Evolutionary conservation across 2,888 invertebrate species (phyloP).

Genomic region (Galerucella nymphaeae): DNA sequence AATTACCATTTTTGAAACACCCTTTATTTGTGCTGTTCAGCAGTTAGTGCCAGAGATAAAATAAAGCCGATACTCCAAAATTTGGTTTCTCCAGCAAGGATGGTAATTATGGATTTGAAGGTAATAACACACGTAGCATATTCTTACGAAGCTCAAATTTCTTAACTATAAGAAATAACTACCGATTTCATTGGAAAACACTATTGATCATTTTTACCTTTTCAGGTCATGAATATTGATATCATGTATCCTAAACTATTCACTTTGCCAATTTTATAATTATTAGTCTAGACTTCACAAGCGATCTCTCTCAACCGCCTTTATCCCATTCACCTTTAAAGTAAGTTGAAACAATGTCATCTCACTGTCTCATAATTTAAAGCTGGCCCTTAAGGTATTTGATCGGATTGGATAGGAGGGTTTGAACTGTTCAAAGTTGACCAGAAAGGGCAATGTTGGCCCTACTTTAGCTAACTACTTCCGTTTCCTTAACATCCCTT

Average conservation of each 20-base stretch:
- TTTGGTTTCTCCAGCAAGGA: no score
- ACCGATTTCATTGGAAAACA: no score
- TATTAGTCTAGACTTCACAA: conserved; percentile 19
- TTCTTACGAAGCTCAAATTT: no score
- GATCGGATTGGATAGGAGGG: conserved; percentile 44
- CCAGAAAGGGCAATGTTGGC: conserved; percentile 45
- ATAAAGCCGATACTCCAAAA: no score
- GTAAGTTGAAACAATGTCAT: conserved; percentile 41
- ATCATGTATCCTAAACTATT: not conserved
- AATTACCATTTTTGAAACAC: no score
- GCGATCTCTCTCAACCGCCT: conserved; percentile 3
- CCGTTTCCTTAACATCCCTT: conserved; percentile 45
- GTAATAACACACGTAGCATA: no score
- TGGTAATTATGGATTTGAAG: no score
- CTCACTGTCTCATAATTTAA: conserved; percentile 46
- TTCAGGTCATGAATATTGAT: no score
- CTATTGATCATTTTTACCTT: not conserved
- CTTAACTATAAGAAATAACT: no score
- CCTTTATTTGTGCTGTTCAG: no score
- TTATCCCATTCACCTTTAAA: conserved; percentile 10
- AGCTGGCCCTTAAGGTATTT: conserved; percentile 49
- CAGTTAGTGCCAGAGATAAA: no score
- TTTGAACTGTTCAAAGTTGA: conserved; percentile 44
- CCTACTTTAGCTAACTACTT: conserved; percentile 46
- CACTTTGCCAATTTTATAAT: not conserved